Conservation (phyloP, 1,140 invertebrate species). For the Apis cerana region DNA sequence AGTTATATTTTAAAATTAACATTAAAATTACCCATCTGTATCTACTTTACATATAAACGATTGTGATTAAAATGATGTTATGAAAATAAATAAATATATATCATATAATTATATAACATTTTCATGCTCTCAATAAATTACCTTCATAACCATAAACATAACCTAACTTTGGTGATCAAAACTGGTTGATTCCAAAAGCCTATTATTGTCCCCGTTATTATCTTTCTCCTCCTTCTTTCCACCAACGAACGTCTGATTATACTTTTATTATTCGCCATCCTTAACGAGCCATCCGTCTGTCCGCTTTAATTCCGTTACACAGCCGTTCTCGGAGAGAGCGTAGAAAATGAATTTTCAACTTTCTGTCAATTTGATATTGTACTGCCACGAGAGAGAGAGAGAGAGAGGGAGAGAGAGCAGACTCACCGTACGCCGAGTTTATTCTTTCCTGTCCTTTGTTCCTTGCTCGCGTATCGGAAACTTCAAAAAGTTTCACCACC, state of each 20-base stretch:
- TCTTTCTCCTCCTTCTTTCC: neutral
- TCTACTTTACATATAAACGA: too few species aligned
- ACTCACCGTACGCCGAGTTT: neutral
- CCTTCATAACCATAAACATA: too few species aligned
- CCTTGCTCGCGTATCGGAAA: slow-evolving; percentile 11
- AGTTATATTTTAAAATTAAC: too few species aligned
- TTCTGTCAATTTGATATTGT: slow-evolving; percentile 22
- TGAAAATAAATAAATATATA: too few species aligned
- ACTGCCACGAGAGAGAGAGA: too few species aligned
- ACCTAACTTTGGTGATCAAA: too few species aligned
- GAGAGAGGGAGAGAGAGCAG: neutral
- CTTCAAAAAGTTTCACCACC: slow-evolving; percentile 2
- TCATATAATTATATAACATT: too few species aligned
- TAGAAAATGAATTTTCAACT: slow-evolving; percentile 35
- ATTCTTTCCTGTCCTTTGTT: slow-evolving; percentile 13
- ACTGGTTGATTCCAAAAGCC: too few species aligned
- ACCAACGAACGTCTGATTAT: neutral
- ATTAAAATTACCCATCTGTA: too few species aligned
- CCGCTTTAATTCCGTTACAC: slow-evolving; percentile 31
- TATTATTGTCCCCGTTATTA: neutral
- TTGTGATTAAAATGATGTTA: too few species aligned
- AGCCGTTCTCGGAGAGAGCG: neutral
- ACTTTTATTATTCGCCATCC: slow-evolving; percentile 31
- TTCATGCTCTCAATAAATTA: too few species aligned
- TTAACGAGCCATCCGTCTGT: slow-evolving; percentile 24